Percentiles rank a stretch among this genome's conserved stretches.
These are phyloP conservation scores for Pristionchus fissidentatus DNA, from an alignment of 2,888 invertebrate genomes.

Conservation along the genomic window DNA sequence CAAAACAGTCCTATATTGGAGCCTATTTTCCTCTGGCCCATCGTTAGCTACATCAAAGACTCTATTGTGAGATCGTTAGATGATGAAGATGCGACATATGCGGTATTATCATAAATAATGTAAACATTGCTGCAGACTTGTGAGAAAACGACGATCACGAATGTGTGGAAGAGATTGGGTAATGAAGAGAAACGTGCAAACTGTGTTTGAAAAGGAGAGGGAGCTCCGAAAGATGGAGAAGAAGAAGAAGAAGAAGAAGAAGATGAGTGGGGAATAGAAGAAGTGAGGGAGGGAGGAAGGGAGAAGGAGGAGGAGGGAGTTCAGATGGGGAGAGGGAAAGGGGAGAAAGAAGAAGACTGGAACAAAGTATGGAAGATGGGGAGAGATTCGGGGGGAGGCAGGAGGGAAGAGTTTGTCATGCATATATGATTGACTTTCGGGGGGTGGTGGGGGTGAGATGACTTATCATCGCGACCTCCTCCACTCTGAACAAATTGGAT, in stretches of 20 bases:
- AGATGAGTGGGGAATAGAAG: neutral
- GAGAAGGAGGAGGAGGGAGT: neutral
- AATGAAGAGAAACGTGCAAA: conserved; percentile 17
- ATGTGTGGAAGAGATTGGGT: neutral
- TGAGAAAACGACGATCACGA: neutral
- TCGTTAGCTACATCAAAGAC: neutral
- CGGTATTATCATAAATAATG: no score
- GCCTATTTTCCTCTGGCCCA: no score
- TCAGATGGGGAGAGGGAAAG: neutral
- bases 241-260: conserved; percentile 9
- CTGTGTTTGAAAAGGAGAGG: neutral
- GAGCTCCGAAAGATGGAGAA: neutral
- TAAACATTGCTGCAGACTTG: no score
- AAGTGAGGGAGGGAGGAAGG: neutral
- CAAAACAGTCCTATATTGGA: no score
- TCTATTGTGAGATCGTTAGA: conserved; percentile 25
- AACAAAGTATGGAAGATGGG: conserved; percentile 24
- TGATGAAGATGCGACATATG: no score
- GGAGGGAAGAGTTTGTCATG: conserved; percentile 21
- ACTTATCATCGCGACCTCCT: neutral
- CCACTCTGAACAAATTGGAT: conserved; percentile 42
- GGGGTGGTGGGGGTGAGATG: neutral
- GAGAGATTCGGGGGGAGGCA: neutral
- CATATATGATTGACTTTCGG: conserved; percentile 44
- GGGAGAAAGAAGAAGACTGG: conserved; percentile 19